These are phyloP conservation scores for Orthonychiurus folsomi DNA, from an alignment of 2,888 invertebrate species.

Conservation along the genomic window DNA sequence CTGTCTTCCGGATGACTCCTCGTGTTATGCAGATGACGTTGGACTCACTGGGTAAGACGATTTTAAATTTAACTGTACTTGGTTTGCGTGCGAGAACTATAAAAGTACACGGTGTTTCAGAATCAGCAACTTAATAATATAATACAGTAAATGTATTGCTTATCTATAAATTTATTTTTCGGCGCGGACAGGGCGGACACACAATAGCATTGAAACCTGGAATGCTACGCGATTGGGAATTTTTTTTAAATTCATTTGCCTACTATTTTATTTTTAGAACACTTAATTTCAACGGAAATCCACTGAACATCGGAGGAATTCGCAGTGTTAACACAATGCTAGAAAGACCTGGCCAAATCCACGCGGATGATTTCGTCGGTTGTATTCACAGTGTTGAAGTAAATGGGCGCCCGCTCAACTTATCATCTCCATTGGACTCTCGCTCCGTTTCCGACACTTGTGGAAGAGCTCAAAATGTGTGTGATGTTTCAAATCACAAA, in stretches of 20 bases:
- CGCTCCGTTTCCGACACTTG: slow-evolving; percentile 68
- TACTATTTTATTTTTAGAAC: slow-evolving; percentile 59
- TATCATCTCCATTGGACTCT: slow-evolving; percentile 65
- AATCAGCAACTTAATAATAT: too few species aligned
- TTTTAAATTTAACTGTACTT: too few species aligned
- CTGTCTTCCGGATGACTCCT: slow-evolving; percentile 70
- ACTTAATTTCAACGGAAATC: slow-evolving; percentile 81
- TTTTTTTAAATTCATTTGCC: background rate
- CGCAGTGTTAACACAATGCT: slow-evolving; percentile 74
- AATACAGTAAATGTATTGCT: too few species aligned
- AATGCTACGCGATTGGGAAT: background rate
- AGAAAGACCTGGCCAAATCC: slow-evolving; percentile 80
- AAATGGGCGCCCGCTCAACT: slow-evolving; percentile 72
- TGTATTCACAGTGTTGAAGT: slow-evolving; percentile 84
- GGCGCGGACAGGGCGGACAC: too few species aligned
- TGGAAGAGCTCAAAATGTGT: slow-evolving; percentile 52
- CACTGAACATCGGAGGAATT: slow-evolving; percentile 75
- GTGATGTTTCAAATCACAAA: slow-evolving; percentile 34
- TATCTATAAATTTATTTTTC: too few species aligned
- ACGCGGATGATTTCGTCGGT: slow-evolving; percentile 85
- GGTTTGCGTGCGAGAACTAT: too few species aligned
- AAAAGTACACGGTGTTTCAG: too few species aligned
- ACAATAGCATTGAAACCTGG: too few species aligned
- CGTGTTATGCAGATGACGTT: slow-evolving; percentile 74
- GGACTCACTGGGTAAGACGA: slow-evolving; percentile 77